These are phyloP conservation scores for Perdita meconis DNA, from an alignment of 2,888 invertebrate genomes.

Conservation along the genomic window DNA sequence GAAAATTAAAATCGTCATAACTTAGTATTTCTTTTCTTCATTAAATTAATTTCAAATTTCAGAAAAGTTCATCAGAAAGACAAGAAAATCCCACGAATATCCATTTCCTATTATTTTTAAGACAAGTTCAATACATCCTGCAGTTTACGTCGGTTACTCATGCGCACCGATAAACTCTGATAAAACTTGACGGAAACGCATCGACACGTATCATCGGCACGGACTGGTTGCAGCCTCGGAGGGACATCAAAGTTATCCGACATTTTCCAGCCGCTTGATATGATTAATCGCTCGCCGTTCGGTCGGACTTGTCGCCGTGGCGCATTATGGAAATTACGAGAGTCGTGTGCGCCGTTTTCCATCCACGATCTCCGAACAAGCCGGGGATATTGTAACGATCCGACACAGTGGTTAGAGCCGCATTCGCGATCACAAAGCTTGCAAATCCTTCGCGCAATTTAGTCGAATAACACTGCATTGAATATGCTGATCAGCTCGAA, in stretches of 20 bases:
- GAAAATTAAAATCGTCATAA: too few relatives aligned
- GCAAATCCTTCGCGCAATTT: conserved; percentile 37
- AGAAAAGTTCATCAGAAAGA: too few relatives aligned
- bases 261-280: conserved; percentile 46
- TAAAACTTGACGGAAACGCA: conserved; percentile 18
- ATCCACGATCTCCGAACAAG: conserved; percentile 30
- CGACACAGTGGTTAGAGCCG: conserved; percentile 25
- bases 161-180: conserved; percentile 8
- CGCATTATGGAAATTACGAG: conserved; percentile 61
- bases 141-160: background rate
- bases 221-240: conserved; percentile 32
- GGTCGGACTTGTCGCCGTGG: conserved; percentile 33
- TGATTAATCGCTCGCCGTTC: conserved; percentile 55
- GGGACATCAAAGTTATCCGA: conserved; percentile 51
- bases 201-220: conserved; percentile 32
- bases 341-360: conserved; percentile 43
- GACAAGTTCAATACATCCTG: background rate
- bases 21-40: too few relatives aligned
- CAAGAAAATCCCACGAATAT: too few relatives aligned
- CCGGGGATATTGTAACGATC: conserved; percentile 36
- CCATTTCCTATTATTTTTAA: too few relatives aligned
- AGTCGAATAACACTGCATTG: background rate
- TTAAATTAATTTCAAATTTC: too few relatives aligned
- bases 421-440: conserved; percentile 18
- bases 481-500: background rate